Conservation (phyloP, 2,888 invertebrate species). For the Nymphalis polychloros region DNA sequence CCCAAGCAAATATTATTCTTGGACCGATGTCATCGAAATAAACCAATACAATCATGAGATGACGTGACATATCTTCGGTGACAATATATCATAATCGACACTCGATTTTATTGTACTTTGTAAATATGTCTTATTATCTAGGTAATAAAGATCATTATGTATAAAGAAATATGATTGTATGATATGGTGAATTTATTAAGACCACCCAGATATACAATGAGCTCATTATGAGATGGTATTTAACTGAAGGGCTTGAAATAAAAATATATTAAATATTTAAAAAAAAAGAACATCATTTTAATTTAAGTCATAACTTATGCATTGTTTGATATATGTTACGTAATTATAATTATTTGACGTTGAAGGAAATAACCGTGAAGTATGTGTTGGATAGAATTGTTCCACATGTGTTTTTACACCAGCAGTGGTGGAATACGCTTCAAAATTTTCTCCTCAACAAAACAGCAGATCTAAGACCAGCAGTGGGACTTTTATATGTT, state of each 20-base stretch:
- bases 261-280: background rate
- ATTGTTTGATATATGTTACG: too few species aligned
- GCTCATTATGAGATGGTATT: constrained; percentile 50
- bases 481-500: too few species aligned
- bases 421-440: too few species aligned
- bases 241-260: background rate
- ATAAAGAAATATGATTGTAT: constrained; percentile 24
- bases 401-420: too few species aligned
- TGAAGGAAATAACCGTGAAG: too few species aligned
- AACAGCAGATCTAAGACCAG: too few species aligned
- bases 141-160: constrained; percentile 15
- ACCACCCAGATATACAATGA: constrained; percentile 60
- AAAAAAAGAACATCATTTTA: background rate
- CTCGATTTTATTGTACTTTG: background rate
- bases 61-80: constrained; percentile 58
- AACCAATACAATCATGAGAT: constrained; percentile 49
- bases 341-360: too few species aligned
- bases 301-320: too few species aligned
- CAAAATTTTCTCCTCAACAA: too few species aligned
- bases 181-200: constrained; percentile 48
- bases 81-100: constrained; percentile 35
- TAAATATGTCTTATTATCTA: constrained; percentile 17
- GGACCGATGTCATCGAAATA: constrained; percentile 35
- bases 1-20: constrained; percentile 35
- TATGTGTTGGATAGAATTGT: too few species aligned